phyloP scores from a whole-genome alignment of 2,797 vertebrate species.

The Crypturellus tataupa region DNA sequence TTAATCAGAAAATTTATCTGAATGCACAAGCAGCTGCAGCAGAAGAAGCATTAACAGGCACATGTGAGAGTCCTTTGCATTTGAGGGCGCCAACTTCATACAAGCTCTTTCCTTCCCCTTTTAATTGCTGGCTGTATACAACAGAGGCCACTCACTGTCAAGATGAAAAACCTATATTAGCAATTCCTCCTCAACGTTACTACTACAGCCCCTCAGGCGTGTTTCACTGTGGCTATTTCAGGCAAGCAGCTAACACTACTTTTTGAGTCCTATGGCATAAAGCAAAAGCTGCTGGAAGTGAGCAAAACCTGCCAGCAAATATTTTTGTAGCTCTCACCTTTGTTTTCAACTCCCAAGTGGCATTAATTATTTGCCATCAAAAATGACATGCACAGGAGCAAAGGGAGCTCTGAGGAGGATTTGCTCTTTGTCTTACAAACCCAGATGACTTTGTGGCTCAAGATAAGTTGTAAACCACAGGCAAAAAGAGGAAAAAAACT shows the following conservation, averaged over 20 bases:
- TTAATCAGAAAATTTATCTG: background rate
- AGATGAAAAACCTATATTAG: background rate
- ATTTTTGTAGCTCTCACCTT: background rate
- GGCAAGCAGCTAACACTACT: background rate
- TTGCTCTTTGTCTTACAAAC: conserved; percentile 9
- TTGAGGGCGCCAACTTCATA: background rate
- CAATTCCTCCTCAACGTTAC: background rate
- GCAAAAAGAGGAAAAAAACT: background rate
- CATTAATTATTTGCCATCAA: conserved; percentile 22
- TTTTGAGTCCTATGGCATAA: background rate
- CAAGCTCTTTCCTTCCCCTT: background rate
- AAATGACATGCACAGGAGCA: background rate
- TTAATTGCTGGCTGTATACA: background rate
- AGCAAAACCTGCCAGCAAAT: background rate
- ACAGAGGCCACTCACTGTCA: background rate
- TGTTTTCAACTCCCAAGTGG: background rate
- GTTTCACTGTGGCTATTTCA: background rate
- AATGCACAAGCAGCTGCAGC: background rate
- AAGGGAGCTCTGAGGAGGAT: background rate
- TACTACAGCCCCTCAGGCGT: background rate
- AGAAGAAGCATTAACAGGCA: background rate
- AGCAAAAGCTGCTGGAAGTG: conserved; percentile 1
- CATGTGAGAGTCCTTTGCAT: fast-evolving
- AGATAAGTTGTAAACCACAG: conserved; percentile 30
- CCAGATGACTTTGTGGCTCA: conserved; percentile 4